These are phyloP conservation scores for Rhynchotus rufescens DNA, from an alignment of 2,797 vertebrate genomes.

Conservation along the genomic window DNA sequence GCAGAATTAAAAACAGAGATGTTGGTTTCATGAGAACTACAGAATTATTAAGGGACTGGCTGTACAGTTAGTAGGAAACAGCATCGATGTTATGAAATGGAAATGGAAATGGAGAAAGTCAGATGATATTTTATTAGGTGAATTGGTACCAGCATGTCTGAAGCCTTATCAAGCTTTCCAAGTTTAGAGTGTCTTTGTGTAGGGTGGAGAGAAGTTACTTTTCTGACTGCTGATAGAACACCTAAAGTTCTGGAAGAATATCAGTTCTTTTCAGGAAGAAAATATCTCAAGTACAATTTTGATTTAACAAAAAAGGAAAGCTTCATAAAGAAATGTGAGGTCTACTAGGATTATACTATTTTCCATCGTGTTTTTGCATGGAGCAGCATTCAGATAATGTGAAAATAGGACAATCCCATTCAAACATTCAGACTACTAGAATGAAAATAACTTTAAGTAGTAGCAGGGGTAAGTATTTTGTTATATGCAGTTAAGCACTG, in stretches of 20 bases:
- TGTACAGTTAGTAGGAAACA: neutral
- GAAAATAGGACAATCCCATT: neutral
- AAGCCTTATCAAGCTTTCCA: neutral
- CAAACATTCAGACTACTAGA: neutral
- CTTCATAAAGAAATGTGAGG: neutral
- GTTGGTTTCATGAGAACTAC: neutral
- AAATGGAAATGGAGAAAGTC: conserved; percentile 13
- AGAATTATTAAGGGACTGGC: neutral
- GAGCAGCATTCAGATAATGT: neutral
- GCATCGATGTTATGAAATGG: neutral
- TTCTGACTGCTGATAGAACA: neutral
- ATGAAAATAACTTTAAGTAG: neutral
- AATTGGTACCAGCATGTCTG: conserved; percentile 31
- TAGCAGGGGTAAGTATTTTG: neutral
- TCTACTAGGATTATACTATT: neutral
- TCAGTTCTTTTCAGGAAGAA: neutral
- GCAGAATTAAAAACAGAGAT: conserved; percentile 8
- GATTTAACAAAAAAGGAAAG: neutral
- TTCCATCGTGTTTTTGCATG: neutral
- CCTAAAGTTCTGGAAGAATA: neutral
- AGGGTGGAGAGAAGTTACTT: neutral
- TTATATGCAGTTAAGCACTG: neutral
- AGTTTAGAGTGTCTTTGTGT: neutral
- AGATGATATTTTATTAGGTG: neutral
- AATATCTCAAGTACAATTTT: neutral